Evolutionary conservation across 2,797 vertebrate genomes (phyloP).

Genomic region (Poecilia picta): DNA sequence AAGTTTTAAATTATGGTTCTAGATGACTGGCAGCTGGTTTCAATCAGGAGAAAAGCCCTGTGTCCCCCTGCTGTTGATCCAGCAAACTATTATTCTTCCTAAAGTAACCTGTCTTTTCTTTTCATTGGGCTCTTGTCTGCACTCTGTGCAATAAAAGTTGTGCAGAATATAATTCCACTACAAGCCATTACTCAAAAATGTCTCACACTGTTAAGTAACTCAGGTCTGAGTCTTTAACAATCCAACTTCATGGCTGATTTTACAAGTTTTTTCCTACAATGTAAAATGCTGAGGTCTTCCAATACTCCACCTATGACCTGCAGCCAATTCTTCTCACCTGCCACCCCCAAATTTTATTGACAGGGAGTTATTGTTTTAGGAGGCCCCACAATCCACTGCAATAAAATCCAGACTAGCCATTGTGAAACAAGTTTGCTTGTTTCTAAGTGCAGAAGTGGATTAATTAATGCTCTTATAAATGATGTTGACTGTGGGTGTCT

Average conservation of each 20-base stretch:
- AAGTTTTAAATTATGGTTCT: conserved; percentile 21
- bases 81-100: conserved; percentile 32
- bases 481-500: background rate
- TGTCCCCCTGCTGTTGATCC: conserved; percentile 28
- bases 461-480: background rate
- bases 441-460: background rate
- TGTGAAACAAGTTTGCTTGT: background rate
- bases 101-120: conserved; percentile 19
- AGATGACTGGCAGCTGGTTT: conserved; percentile 55
- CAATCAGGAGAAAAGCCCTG: conserved; percentile 32
- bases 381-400: background rate
- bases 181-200: conserved; percentile 12
- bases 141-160: background rate
- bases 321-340: conserved; percentile 7
- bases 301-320: background rate
- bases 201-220: background rate
- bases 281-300: background rate
- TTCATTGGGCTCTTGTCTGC: conserved; percentile 7
- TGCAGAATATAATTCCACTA: background rate
- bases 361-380: background rate
- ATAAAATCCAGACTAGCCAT: background rate
- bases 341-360: conserved; percentile 9
- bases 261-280: background rate
- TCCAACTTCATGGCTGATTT: background rate
- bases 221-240: background rate